Base-by-base conservation (phyloP, 2,888 invertebrate species). In the Orthosia gothica region DNA sequence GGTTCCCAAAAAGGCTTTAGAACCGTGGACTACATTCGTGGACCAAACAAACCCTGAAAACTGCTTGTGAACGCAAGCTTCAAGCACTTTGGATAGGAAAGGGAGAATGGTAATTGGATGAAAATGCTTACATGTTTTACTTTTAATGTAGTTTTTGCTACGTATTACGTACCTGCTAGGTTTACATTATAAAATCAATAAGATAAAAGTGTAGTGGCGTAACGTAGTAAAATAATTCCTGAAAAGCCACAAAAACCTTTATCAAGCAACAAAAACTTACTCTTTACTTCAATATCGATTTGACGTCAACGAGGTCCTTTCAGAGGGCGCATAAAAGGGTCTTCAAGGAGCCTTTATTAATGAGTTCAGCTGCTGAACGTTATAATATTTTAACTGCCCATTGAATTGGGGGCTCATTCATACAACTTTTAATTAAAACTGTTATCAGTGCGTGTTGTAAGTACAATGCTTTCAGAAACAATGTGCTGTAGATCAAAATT, bases 391-490 rank as follows among this genome's bases (percentile, higher is more conserved):
- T 45, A 78, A 72, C 65, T 67, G 81, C 16, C 63, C 59, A 79
- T 86, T 84, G 64, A 78, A 52, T 64, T 20, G 72, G 70, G 54
- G 57, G 50, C 58, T 73, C 64, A 73, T 77, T 85, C 76, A 86
- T 74, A 74, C 52, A 84, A 87, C 62, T 88, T 88, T 88, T 87
- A 87, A 88, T 87, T 87, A 88, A 80, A 86, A 72, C 61, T 77
- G 72, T 81, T 88, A 88, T 86, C 86, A 65, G 73, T 62, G 63
- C 63, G 49, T 67, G 16, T 26, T 55, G 23, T 74, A 50, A 76
- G 54, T 12, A 76, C 61, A 87, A 82, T 62, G 72, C 50, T 64
- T 70, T 71, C 54, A 18, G 32, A 68, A 70, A 82, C 79, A 82
- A 82, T 74, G 66, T 23, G 32, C 32, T 65, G 61, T 65, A 52